Base-by-base conservation (phyloP, 2,888 invertebrate genomes). In the Micropterix aruncella region DNA sequence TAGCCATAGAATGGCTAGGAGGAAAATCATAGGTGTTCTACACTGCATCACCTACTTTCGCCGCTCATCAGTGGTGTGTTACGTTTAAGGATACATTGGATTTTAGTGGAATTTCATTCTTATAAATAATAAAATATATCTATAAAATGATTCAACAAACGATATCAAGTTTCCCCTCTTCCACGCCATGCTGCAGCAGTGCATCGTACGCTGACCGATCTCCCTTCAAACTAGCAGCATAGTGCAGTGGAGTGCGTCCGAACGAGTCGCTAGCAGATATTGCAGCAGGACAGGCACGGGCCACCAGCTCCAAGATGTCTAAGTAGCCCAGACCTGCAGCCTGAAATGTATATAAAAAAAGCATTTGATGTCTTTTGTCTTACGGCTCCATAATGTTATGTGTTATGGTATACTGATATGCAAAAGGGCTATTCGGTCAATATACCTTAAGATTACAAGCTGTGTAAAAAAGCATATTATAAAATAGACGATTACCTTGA, bases 181-280 rank as follows among this genome's bases (percentile, higher is more conserved):
- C 89, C 16, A 91, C 89, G 19, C 93, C 93, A 17, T 83, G 74
- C 51, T 79, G 79, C 19, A 86, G 75, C 9, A 95, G 73, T 44
- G 85, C 76, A 55, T 85, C 79, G 57, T 81, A 92, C 55, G 84
- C 82, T 51, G 80, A 74, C 50, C 79, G 80, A 44, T 83, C 83
- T 54, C 90, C 89, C 58, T 84, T 83, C 17, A 81, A 70, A 12
- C 83, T 75, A 2, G 89, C 88, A 0, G 92, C 86, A 63, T 89
- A 94, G 64, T 94, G 93, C 41, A 94, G 65, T 0, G 94, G 83
- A 1, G 90, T 90, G 51, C 89, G 75, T 16, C 91, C 91, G 48
- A 91, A 87, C 56, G 79, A 79, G 62, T 94, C 93, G 15, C 74
- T 66, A 36, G 79, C 75, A 42, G 77, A 75, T 18, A 84, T 71